Evolutionary conservation across 2,113 vertebrate species (phyloP), one percentile per base, ranked within the genome.

Genomic region (Canis aureus): DNA sequence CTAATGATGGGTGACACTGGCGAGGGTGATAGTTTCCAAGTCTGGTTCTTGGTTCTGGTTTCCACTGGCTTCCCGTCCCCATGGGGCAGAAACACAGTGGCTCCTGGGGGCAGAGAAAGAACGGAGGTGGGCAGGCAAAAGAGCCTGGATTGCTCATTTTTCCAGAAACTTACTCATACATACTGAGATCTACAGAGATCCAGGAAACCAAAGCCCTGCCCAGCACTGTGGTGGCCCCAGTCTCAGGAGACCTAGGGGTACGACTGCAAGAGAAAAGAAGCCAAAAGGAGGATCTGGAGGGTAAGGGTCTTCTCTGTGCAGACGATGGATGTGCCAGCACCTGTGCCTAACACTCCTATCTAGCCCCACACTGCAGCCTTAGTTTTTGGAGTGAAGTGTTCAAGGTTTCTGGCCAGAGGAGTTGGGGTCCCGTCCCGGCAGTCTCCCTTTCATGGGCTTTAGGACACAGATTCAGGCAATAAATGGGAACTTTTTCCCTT

Each of bases 1-100:
- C 99, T 95, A 99, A 99, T 0, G 99, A 99, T 0, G 99, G 99
- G 90, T 99, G 99, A 97, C 4, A 4, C 38, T 32, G 93, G 17
- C 1, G 17, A 79, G 96, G 88, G 87, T 51, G 87, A 55, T 93
- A 1, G 82, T 97, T 25, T 91, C 5, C 57, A 2, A 80, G 74
- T 79, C 80, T 92, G 90, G 95, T 90, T 96, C 93, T 91, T 29
- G 60, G 92, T 95, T 78, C 88, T 69, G 25, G 89, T 97, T 76
- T 64, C 91, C 95, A 25, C 82, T 27, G 81, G 91, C 74, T 84
- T 81, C 74, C 89, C 55, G n/a, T 60, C 80, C 89, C 35, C 20
- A 8, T 8, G 80, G 97, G 91, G 60, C 91, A 85, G 96, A 98
- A 92, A 92, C n/a, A 19, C 38, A 35, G 7, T 84, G 76, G 71